These are phyloP conservation scores for Sarotherodon lohbergeri DNA, from an alignment of 2,113 vertebrate species.

Conservation along the genomic window DNA sequence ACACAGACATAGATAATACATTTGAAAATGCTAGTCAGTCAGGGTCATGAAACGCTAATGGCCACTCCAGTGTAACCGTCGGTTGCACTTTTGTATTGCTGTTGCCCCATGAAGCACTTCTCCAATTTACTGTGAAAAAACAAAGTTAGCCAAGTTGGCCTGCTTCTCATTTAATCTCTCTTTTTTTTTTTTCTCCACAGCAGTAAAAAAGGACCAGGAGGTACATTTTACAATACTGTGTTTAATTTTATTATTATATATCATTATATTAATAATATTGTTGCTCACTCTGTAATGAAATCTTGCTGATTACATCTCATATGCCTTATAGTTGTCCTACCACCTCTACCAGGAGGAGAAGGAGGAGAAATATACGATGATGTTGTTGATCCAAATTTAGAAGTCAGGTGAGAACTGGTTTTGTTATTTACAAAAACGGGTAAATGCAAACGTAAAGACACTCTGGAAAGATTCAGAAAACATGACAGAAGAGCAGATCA, in stretches of 20 bases:
- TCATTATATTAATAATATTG: background rate
- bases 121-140: background rate
- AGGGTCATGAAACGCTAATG: background rate
- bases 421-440: background rate
- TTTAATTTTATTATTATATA: background rate
- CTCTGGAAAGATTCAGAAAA: background rate
- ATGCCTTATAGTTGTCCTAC: constrained; percentile 69
- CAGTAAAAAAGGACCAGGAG: constrained; percentile 60
- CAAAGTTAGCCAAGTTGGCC: background rate
- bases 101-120: background rate
- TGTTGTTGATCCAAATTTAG: constrained; percentile 71
- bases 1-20: background rate
- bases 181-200: constrained; percentile 49
- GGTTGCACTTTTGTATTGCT: background rate
- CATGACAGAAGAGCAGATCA: background rate
- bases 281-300: background rate
- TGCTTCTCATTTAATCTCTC: background rate
- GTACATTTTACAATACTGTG: constrained; percentile 52
- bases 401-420: constrained; percentile 67
- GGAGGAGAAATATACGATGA: constrained; percentile 89
- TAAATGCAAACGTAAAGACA: background rate
- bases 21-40: background rate
- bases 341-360: constrained; percentile 66
- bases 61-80: background rate
- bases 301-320: background rate